Evolutionary conservation across 2,888 invertebrate genomes (phyloP).

Genomic region (Xestia sexstrigata): DNA sequence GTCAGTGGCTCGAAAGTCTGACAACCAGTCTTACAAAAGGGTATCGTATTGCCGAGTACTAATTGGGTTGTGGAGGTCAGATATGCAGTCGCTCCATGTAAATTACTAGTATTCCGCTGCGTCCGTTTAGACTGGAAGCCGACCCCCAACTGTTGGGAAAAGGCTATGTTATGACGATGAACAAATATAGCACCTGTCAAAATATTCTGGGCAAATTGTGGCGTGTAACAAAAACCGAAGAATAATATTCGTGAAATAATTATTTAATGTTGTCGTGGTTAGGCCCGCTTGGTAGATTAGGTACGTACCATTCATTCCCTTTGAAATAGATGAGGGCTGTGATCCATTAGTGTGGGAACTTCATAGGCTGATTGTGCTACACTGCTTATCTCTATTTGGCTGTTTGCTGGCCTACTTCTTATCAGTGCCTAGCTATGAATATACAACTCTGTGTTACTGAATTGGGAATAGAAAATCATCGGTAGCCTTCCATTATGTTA

Average conservation of each 20-base stretch:
- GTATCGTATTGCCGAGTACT: too few species aligned
- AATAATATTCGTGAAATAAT: background rate
- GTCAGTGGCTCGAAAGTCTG: too few species aligned
- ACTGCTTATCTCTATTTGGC: background rate
- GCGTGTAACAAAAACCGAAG: background rate
- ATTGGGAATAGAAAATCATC: background rate
- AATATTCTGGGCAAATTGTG: background rate
- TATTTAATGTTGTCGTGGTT: background rate
- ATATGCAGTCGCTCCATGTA: too few species aligned
- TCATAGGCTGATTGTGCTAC: background rate
- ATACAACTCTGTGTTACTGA: background rate
- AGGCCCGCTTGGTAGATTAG: background rate
- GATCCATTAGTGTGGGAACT: background rate
- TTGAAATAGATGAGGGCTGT: background rate
- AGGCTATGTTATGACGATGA: too few species aligned
- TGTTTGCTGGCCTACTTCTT: background rate
- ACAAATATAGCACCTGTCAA: background rate
- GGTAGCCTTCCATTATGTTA: background rate
- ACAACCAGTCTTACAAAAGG: too few species aligned
- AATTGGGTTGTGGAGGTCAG: too few species aligned
- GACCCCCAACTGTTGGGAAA: too few species aligned
- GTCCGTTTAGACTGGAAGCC: too few species aligned
- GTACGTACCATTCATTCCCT: background rate
- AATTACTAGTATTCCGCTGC: too few species aligned
- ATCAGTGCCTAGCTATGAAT: fast-evolving